Base-by-base conservation (phyloP, 2,797 vertebrate genomes). In the Psittacula derbiana region DNA sequence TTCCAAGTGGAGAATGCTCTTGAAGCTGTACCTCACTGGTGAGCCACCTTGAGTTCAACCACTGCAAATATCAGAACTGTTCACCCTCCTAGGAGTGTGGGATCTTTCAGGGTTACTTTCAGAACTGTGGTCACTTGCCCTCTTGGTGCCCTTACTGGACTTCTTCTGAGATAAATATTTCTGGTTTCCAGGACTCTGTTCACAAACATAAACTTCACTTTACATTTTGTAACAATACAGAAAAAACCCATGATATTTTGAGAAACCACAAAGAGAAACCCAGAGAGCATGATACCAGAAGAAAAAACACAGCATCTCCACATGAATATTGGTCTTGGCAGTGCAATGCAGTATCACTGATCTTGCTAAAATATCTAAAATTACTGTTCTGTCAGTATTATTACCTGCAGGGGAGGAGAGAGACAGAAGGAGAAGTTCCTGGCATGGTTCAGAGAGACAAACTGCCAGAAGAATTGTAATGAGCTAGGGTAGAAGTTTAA, bases 281-380 rank as follows among this genome's bases (percentile, higher is more conserved):
- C 75, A 79, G 85, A 90, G 36, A 13, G 8, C 66, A 57, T 79
- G 73, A 92, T 73, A 88, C 62, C 40, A 94, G 87, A 86, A 96
- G 66, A 61, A 69, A 95, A 95, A 96, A 92, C 82, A 93, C 19
- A 86, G 21, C 10, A 88, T 95, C 92, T 90, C 91, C 50, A 57
- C 85, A 82, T 57, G 83, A 95, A 53, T 95, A 80, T 96, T 96
- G 83, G 83, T 90, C 86, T 96, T 97, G 95, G 96, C 94, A 87
- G 55, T 38, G 44, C 50, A 91, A 38, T 43, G 49, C 33, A 69
- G 71, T 76, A 76, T 76, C 47, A 49, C 33, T 87, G 86, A 80
- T 61, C 66, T 90, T 93, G 73, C 81, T 86, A 82, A 95, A 96
- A 92, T 86, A 88, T 90, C 76, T 90, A 67, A 75, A 92, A 86